Base-by-base conservation (phyloP, 2,797 vertebrate species). In the Hypotaenidia philippensis region DNA sequence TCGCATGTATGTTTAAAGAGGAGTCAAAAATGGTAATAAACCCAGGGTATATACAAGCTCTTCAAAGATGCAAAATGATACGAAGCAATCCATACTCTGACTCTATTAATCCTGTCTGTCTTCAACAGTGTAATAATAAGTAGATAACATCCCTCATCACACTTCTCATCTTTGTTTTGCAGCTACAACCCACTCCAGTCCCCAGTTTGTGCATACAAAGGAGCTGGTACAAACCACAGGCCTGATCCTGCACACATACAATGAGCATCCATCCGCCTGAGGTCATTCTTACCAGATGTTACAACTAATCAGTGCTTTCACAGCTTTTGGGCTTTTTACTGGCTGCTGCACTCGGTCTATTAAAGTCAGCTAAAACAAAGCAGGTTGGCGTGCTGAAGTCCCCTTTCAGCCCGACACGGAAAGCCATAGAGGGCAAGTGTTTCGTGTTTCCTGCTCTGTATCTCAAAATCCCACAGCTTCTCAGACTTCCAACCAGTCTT, bases 331-430 rank as follows among this genome's bases (percentile, higher is more conserved):
- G 7, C 5, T 80, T 70, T 90, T 87, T 72, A 56, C 32, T 83
- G 9, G 36, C 59, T 63, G 44, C 74, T 84, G 66, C 36, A 60
- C 17, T 86, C 1, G 1, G 11, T 49, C 49, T 57, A 49, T 84
- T 56, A 66, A 83, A 94, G 59, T 91, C 66, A 74, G 66, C 77
- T 88, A 87, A 96, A 94, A 86, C 63, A 94, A 92, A 90, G 49
- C 52, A 83, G 22, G 63, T 76, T 88, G 57, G 27, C 29, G 27
- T 56, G 34, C 57, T 87, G 66, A 93, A 81, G 59, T 41, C 29
- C 36, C 23, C 63, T 87, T 72, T 65, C 52, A 91, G 41, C 17
- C 21, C 6, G 1, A 64, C 16, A 69, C 34, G 27, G 57, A 89
- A 83, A 61, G 38, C 17, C 15, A 79, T 59, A 2, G 3, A 93